Conservation (phyloP, 2,113 vertebrate genomes). For the Cololabis saira region DNA sequence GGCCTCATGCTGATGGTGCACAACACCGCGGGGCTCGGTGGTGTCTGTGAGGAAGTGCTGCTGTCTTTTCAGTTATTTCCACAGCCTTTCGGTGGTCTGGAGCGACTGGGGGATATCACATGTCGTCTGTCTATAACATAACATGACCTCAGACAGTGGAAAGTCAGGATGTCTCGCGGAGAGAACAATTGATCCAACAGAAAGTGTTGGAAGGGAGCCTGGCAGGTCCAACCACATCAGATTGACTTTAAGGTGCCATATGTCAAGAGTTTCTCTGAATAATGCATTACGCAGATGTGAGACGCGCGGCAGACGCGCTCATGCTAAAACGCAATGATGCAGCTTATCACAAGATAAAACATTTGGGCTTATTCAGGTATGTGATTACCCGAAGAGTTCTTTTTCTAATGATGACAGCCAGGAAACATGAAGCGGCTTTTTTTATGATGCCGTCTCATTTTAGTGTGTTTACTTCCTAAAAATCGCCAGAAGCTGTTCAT, state of each 20-base stretch:
- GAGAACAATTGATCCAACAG: conserved; percentile 66
- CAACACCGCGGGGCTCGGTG: neutral
- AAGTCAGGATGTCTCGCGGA: conserved; percentile 59
- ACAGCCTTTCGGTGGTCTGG: conserved; percentile 22
- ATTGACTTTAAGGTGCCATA: conserved; percentile 15
- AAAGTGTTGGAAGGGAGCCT: conserved; percentile 38
- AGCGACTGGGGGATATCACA: conserved; percentile 36
- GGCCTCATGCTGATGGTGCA: conserved; percentile 50
- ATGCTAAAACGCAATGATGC: neutral
- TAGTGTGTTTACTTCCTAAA: conserved; percentile 20
- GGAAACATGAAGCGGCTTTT: conserved; percentile 9
- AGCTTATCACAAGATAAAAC: neutral
- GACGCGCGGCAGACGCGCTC: neutral
- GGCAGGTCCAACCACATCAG: conserved; percentile 39
- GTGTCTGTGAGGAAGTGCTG: conserved; percentile 31
- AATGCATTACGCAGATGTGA: neutral
- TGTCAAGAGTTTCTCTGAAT: conserved; percentile 17
- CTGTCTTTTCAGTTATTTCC: conserved; percentile 36
- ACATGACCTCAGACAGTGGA: conserved; percentile 53
- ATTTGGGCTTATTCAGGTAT: neutral
- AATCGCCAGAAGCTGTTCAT: neutral
- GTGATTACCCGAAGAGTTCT: too few relatives aligned
- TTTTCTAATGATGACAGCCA: neutral
- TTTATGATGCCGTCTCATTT: conserved; percentile 11
- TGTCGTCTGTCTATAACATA: conserved; percentile 49